Percentiles rank a stretch among this genome's conserved stretches.
Evolutionary conservation across 1,140 invertebrate genomes (phyloP).

Genomic region (Plectrocnemia conspersa): DNA sequence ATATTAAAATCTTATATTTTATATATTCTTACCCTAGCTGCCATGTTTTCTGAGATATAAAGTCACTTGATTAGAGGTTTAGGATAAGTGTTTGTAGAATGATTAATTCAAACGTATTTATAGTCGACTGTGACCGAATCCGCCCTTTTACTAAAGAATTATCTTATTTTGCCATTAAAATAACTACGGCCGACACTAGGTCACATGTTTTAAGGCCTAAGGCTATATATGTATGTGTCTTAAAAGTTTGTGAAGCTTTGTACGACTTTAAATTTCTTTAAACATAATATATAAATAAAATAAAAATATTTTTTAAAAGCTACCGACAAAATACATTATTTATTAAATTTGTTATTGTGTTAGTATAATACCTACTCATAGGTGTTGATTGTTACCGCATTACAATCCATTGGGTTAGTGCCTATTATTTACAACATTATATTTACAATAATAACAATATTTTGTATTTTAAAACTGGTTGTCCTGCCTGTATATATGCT

Average conservation of each 20-base stretch:
- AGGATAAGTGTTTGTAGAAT: too few relatives aligned
- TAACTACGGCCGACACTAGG: not conserved
- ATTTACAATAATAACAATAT: too few relatives aligned
- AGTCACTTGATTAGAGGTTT: too few relatives aligned
- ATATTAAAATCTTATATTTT: not conserved
- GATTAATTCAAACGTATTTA: not conserved
- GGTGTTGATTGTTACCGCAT: too few relatives aligned
- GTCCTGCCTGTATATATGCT: too few relatives aligned
- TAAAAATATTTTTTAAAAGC: too few relatives aligned
- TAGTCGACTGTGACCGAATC: conserved; percentile 2
- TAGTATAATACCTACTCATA: too few relatives aligned
- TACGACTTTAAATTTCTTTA: not conserved
- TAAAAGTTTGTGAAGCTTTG: not conserved
- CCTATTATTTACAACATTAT: too few relatives aligned
- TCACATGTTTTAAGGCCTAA: not conserved
- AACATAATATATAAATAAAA: not conserved
- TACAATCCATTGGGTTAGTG: too few relatives aligned
- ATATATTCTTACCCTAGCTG: not conserved
- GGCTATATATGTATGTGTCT: not conserved
- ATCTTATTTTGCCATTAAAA: conserved; percentile 8
- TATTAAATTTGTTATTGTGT: too few relatives aligned
- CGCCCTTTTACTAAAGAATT: conserved; percentile 3
- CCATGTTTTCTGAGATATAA: not conserved
- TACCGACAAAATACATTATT: too few relatives aligned
- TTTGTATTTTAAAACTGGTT: too few relatives aligned